Conservation (phyloP, 2,113 vertebrate species). For the Clarias batrachus region DNA sequence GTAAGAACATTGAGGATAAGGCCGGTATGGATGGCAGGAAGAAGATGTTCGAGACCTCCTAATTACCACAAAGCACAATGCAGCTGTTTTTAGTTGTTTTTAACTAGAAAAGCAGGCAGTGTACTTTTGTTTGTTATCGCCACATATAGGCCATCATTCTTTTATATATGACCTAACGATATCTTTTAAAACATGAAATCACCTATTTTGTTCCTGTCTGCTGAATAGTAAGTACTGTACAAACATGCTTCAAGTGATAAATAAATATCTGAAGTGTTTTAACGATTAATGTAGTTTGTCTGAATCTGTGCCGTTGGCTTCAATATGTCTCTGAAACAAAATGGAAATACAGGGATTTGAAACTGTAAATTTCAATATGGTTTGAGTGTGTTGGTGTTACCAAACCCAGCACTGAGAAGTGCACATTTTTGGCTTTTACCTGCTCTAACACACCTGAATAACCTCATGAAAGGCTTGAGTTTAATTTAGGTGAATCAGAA, state of each 20-base stretch:
- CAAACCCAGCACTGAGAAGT: background rate
- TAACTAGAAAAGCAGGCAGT: slow-evolving; percentile 21
- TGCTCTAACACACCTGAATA: background rate
- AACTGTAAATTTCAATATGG: background rate
- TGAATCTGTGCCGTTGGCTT: slow-evolving; percentile 16
- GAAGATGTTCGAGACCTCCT: slow-evolving; percentile 83
- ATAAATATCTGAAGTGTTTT: slow-evolving; percentile 31
- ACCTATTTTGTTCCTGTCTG: slow-evolving; percentile 20
- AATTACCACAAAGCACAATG: slow-evolving; percentile 7
- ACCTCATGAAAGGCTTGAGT: background rate
- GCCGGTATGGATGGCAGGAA: slow-evolving; percentile 76
- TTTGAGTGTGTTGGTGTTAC: background rate
- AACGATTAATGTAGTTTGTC: slow-evolving; percentile 31
- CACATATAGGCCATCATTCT: slow-evolving; percentile 8
- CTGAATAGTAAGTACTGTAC: slow-evolving; percentile 32
- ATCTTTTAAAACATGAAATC: slow-evolving; percentile 16
- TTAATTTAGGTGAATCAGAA: background rate
- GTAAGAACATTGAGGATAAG: slow-evolving; percentile 88
- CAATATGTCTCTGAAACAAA: background rate
- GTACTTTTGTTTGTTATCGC: slow-evolving; percentile 1
- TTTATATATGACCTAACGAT: slow-evolving; percentile 34
- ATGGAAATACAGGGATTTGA: background rate
- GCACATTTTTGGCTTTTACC: background rate
- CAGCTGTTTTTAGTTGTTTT: slow-evolving; percentile 20
- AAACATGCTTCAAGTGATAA: slow-evolving; percentile 27